Evolutionary conservation across 1,140 invertebrate species (phyloP), one percentile per base, ranked within the genome.

Genomic region (Cydia fagiglandana): DNA sequence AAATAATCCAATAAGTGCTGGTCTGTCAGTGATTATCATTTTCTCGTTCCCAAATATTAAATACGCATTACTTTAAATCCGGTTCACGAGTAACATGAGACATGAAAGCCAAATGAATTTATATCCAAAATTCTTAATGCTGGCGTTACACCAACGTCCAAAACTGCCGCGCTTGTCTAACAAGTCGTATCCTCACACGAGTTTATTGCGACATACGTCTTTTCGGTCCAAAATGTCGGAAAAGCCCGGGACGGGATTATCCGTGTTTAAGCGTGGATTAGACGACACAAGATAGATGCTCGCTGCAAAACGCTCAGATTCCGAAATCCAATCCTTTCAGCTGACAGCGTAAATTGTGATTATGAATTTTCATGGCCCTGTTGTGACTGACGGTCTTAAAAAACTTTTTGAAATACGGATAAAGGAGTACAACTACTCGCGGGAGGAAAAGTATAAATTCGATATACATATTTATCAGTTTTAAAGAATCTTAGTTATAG

Each of bases 251-350:
- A 9, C 20, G 9, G 56, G 56, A 61, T 61, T 61, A 61, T 24
- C 50, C 50, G 20, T 24, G 56, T 61, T 61, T 61, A 61, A 61
- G 20, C 56, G 17, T 10, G 56, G 56, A 61, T 61, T 61, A 61
- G 17, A 24, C 56, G 56, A 61, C 56, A 61, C 56, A 61, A 61
- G 56, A 61, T 61, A n/a, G 56, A 61, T 61, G 56, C 56, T n/a
- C 56, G 56, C 56, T 61, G 56, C 56, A 61, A 61, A 56, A 61
- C 56, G 56, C 56, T 61, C 56, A 24, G 56, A 61, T 61, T 61
- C 56, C 56, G 20, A 24, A 61, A 61, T 61, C 56, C 56, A 61
- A 61, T 61, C 56, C 56, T 61, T 61, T 61, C 56, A 24, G 9
- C 56, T 61, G 56, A 61, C 56, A 61, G 20, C 56, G 56, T 61